Evolutionary conservation across 2,797 vertebrate genomes (phyloP), one percentile per base, ranked within the genome.

Genomic region (Clarias laeviceps): DNA sequence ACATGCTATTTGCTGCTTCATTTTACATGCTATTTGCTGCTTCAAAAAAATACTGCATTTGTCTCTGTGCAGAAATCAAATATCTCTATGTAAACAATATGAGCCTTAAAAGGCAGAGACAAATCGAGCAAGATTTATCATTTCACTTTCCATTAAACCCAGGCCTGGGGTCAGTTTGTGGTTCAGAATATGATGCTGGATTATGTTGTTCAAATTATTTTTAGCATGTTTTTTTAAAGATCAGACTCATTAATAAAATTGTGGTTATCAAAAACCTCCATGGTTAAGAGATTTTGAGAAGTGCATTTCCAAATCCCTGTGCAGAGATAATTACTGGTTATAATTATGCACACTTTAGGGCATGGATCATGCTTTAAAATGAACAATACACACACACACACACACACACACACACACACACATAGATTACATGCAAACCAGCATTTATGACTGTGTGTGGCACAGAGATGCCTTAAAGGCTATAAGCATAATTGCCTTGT

Each of bases 311-410:
- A 59, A 87, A 80, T 65, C 82, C 82, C 45, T 50, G 4, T 34
- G 27, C 34, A 69, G 69, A 79, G 61, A 68, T 87, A 81, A 87
- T 87, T 84, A 69, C 80, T 84, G 78, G 69, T 80, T 87, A 84
- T 79, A 84, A 84, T 84, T 84, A 83, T 83, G 76, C 81, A 83
- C 57, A 68, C 59, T 84, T 66, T 65, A 87, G 32, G 81, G 77
- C 69, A 84, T 76, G 82, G 86, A 84, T 32, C 64, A n/a, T 14
- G n/a, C 37, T 68, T 83, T 73, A 66, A 68, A 76, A 61, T 54
- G 57, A 86, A 70, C 65, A 70, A 62, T 59, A 86, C 80, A 34
- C 62, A 73, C 40, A 73, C 69, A 73, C 40, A 59, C 29, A 27
- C 29, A 66, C 68, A 70, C 68, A 70, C 29, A 37, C 68, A 73